Base-by-base conservation (phyloP, 2,888 invertebrate genomes). In the Agrotis exclamationis region DNA sequence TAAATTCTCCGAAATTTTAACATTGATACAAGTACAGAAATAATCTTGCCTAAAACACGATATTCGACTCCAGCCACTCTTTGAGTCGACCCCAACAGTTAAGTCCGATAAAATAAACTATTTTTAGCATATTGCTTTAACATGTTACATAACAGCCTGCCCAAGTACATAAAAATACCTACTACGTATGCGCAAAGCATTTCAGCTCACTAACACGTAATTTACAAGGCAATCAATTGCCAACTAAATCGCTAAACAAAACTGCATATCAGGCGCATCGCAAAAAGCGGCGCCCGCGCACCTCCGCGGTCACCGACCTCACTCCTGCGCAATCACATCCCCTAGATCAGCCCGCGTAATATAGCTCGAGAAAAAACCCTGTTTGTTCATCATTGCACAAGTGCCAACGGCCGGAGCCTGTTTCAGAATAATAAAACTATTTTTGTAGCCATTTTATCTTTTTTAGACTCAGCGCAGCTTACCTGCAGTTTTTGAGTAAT, bases 321-420 rank as follows among this genome's bases (percentile, higher is more conserved):
- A n/a, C 64, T 74, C 74, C 80, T 50, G 76, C 76, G 73, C 83
- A 85, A 81, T 82, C 86, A 76, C 83, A 84, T 73, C 86, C 81
- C 80, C 84, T 83, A 80, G 72, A 83, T 83, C 73, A 76, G 65
- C 70, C 64, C 68, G 39, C 60, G 79, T 73, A 63, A 76, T 68
- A 58, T 57, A 57, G 74, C 48, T 22, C 57, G 63, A 71, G 65
- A 59, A 73, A 68, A 70, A 71, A 82, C 50, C 76, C 69, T 45
- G 80, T 82, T 69, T 70, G 53, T 57, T 79, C 56, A 71, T 80
- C 70, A 79, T 63, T 60, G 62, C 64, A 63, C 53, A 48, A 39
- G 59, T 45, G 54, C 18, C 60, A 80, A 75, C 24, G 63, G 50
- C 62, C 81, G 54, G 48, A 50, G 60, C 53, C 28, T 44, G 76